phyloP scores from a whole-genome alignment of 2,888 invertebrate species.

The Sthenelais limicola region DNA sequence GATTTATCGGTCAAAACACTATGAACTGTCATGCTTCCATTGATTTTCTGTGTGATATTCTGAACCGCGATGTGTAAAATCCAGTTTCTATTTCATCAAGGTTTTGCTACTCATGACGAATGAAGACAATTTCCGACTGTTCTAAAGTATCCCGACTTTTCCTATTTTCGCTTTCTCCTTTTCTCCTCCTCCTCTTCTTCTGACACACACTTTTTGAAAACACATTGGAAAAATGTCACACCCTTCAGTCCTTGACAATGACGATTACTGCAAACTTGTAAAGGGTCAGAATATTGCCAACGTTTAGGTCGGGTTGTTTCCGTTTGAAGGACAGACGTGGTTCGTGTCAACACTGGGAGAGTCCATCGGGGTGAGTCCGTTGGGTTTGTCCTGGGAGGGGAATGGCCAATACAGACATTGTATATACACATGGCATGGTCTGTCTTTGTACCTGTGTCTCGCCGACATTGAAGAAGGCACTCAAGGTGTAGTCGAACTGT shows the following conservation, averaged over 20 bases:
- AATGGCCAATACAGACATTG: conserved; percentile 7
- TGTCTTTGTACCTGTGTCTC: neutral
- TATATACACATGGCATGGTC: conserved; percentile 6
- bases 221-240: conserved; percentile 48
- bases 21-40: too few relatives aligned
- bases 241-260: conserved; percentile 45
- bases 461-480: conserved; percentile 15
- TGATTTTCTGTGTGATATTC: too few relatives aligned
- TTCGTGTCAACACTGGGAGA: neutral
- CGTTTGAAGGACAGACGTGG: neutral
- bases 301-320: conserved; percentile 34
- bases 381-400: neutral
- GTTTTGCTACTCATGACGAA: too few relatives aligned
- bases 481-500: conserved; percentile 5
- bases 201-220: conserved; percentile 47
- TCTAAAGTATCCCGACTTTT: neutral
- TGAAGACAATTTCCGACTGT: too few relatives aligned
- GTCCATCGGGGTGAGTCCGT: neutral
- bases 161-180: neutral
- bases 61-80: neutral
- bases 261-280: conserved; percentile 45
- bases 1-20: too few relatives aligned
- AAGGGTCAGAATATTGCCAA: conserved; percentile 50
- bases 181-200: conserved; percentile 36
- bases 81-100: too few relatives aligned